Percentiles rank a stretch among this genome's conserved stretches.
Evolutionary conservation across 2,797 vertebrate species (phyloP).

Genomic region (Labeo calbasu): DNA sequence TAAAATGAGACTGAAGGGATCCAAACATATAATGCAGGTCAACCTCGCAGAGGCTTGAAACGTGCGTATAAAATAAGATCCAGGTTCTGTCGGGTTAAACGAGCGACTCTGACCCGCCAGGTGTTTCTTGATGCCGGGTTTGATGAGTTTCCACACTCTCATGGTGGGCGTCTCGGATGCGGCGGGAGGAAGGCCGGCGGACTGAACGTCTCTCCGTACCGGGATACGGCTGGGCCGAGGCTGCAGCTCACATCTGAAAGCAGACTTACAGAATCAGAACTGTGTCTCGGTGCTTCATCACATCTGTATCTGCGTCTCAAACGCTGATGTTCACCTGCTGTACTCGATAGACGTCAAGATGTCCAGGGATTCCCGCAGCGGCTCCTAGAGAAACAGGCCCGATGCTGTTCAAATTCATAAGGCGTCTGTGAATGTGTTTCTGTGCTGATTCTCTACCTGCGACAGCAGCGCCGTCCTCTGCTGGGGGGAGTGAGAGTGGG

Average conservation of each 20-base stretch:
- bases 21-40: not conserved
- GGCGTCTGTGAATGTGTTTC: not conserved
- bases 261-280: not conserved
- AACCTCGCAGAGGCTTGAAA: no score
- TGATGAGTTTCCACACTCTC: conserved; percentile 72
- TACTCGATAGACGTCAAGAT: conserved; percentile 73
- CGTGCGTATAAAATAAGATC: not conserved
- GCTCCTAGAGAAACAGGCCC: conserved; percentile 65
- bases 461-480: conserved; percentile 20
- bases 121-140: conserved; percentile 62
- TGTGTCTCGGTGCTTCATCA: not conserved
- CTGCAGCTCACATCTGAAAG: conserved; percentile 73
- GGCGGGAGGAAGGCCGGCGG: conserved; percentile 8
- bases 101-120: conserved; percentile 62
- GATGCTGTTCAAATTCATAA: conserved; percentile 37
- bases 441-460: conserved; percentile 63
- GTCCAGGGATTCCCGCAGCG: conserved; percentile 66
- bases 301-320: not conserved
- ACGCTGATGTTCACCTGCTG: conserved; percentile 71
- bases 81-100: not conserved
- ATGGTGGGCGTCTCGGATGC: conserved; percentile 55
- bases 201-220: conserved; percentile 61
- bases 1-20: no score
- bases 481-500: conserved; percentile 46
- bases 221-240: conserved; percentile 77